Evolutionary conservation across 1,140 invertebrate species (phyloP), one percentile per base, ranked within the genome.

Genomic region (Leptoteleia sp.): DNA sequence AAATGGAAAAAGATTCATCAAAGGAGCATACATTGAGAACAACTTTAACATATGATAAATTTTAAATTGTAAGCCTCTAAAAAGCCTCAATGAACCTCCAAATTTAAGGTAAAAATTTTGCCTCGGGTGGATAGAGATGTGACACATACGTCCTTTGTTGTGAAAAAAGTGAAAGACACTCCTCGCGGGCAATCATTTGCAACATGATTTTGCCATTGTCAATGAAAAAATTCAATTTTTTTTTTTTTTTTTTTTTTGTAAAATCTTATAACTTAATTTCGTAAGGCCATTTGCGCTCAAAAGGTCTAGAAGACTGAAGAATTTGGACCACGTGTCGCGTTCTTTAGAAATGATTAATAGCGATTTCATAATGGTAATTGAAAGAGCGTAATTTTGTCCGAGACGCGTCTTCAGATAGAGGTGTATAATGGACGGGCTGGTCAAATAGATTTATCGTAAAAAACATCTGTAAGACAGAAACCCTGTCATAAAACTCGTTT

Each of bases 111-210:
- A n/a, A n/a, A n/a, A n/a, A n/a, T n/a, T n/a, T n/a, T n/a, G n/a
- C n/a, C n/a, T n/a, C n/a, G n/a, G n/a, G n/a, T 16, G 29, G 45
- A 75, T 75, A 59, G 55, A 76, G 72, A 45, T 57, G 40, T 68
- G 64, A 76, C 64, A 76, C 27, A 47, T 48, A 62, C 48, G 47
- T 6, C 11, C 13, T 50, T 65, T 35, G 31, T 37, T 38, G 31
- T n/a, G n/a, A n/a, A n/a, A n/a, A 11, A 1, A 50, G 31, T 16
- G 33, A 59, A 75, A 57, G 25, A 48, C 33, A 64, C 57, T 64
- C n/a, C n/a, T 54, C 17, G 37, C 43, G 16, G 6, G 13, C 35
- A 45, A 62, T 62, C 59, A 40, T n/a, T n/a, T n/a, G 50, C 29
- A 38, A 47, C 37, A 71, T 37, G 27, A 61, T 50, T 70, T 59